Base-by-base conservation (phyloP, 2,113 vertebrate species). In the Myrmecobius fasciatus region DNA sequence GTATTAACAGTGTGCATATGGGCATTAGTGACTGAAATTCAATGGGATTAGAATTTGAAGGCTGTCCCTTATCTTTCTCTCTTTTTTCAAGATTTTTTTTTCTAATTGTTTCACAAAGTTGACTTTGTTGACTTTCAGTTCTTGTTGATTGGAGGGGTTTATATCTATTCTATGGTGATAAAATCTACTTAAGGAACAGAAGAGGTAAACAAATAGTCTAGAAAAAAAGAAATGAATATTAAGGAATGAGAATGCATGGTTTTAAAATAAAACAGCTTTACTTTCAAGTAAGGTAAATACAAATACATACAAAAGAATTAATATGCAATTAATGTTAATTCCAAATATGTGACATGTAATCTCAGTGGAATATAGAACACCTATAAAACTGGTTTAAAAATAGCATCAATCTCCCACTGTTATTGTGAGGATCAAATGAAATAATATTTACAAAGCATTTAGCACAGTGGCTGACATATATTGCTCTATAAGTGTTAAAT, bases 181-280 rank as follows among this genome's bases (percentile, higher is more conserved):
- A n/a, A 75, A 67, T 11, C 10, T 94, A 6, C n/a, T 83, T 92
- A 9, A n/a, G 43, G 4, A 89, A 0, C 49, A 31, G 89, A 91
- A 48, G 91, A 8, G 53, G 43, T 92, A 96, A 95, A 67, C 91
- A 96, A 95, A 90, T 52, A 36, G 53, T 53, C 91, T 36, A 92
- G 48, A 46, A 90, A 7, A n/a, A 17, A 22, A n/a, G n/a, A 6
- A 95, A 49, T 10, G 8, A 54, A 56, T 52, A 53, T 48, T 94
- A 43, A 90, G 26, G 52, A 14, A 90, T 91, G 49, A 94, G 22
- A 92, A 22, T 53, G 26, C 48, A 93, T 3, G 56, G 5, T 56
- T 56, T 54, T 94, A 52, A 67, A 52, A 49, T 26, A 53, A 83
- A 43, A 51, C 25, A 43, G 43, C n/a, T 83, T 52, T 56, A 51